Conservation (phyloP, 2,888 invertebrate species). For the Proisotoma minuta region DNA sequence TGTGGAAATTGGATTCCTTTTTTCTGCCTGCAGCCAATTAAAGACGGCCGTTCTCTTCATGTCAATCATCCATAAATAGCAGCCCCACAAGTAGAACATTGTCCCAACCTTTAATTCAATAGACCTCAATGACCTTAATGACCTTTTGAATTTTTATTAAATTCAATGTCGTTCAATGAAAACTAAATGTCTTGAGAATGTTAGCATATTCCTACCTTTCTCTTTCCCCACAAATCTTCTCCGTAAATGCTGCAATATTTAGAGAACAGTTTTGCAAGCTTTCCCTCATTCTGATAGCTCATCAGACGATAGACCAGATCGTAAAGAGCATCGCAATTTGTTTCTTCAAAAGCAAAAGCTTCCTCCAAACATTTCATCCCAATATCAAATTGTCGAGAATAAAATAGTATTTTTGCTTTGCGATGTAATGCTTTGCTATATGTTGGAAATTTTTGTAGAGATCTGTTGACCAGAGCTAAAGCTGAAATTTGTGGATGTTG, state of each 20-base stretch:
- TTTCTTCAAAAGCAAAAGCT: background rate
- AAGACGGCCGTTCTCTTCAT: background rate
- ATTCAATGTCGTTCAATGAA: too few relatives aligned
- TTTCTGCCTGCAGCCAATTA: background rate
- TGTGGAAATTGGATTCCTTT: background rate
- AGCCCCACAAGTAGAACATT: background rate
- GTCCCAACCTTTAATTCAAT: background rate
- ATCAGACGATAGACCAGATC: background rate
- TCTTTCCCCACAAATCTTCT: slow-evolving; percentile 2
- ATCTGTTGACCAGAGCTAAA: background rate
- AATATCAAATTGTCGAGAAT: background rate
- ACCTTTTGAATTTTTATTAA: too few relatives aligned
- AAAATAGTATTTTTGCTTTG: background rate
- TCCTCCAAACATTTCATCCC: background rate
- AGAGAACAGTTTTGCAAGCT: background rate
- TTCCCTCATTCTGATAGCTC: background rate
- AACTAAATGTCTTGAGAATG: too few relatives aligned
- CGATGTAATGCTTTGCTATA: background rate
- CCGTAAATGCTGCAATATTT: background rate
- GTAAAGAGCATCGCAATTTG: slow-evolving; percentile 2
- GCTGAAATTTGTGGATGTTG: background rate
- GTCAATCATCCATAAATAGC: background rate
- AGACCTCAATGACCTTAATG: too few relatives aligned
- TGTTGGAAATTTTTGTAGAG: background rate
- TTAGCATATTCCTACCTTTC: slow-evolving; percentile 1